Evolutionary conservation across 2,888 invertebrate genomes (phyloP), one percentile per base, ranked within the genome.

Genomic region (Anoplius nigerrimus): DNA sequence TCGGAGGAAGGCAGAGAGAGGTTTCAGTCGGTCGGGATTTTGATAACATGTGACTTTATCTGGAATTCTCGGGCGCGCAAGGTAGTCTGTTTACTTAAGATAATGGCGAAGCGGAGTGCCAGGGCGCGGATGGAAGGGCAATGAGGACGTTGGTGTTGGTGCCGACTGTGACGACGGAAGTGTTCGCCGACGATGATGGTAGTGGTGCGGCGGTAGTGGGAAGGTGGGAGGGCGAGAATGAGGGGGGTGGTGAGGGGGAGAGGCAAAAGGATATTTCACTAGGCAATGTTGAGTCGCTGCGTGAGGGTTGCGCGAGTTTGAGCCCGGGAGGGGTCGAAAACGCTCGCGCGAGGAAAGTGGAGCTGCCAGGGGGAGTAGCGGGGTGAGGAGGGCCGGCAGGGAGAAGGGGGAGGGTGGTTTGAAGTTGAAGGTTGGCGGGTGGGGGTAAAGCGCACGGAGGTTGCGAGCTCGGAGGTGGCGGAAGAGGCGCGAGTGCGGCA

Each of bases 1-100:
- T 63, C 67, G 65, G 69, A 62, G 70, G 56, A 60, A 69, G 65
- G 66, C 43, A 42, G 54, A 15, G 66, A 15, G 66, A 53, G 70
- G 61, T 63, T 66, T 72, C 73, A 48, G 72, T 34, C 74, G 74
- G 77, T 72, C 62, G 69, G 84, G 85, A 85, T 86, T 86, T 83
- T 84, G 86, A 84, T 86, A 86, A 84, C 83, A 81, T 82, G 84
- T 84, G 86, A 85, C 86, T 85, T 85, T 86, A 86, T 86, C 86
- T 85, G 74, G 81, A 80, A 81, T 79, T 83, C 78, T 74, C 79
- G 76, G 69, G 78, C 80, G 80, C 80, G 16, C 77, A 83, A 82
- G 83, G 85, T 83, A 85, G 86, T 82, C 86, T 87, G 86, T 86
- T 86, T 86, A 86, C 85, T 84, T 79, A 84, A 86, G 86, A 87